These are phyloP conservation scores for Eleginops maclovinus DNA, from an alignment of 2,113 vertebrate genomes.

Conservation along the genomic window DNA sequence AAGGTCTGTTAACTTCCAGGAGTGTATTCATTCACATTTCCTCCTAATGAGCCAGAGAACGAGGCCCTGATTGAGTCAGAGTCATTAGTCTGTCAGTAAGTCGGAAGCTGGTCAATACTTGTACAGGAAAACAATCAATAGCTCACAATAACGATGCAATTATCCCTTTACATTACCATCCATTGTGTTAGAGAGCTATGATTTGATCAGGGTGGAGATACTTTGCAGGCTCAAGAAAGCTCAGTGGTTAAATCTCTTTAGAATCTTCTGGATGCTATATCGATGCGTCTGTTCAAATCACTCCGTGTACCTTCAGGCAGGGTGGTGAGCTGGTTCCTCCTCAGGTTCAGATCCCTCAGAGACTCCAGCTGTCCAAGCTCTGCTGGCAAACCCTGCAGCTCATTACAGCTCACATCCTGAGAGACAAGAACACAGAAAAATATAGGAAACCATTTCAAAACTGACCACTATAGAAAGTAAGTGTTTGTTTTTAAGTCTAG, in stretches of 20 bases:
- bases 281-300: not conserved
- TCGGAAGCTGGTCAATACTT: slow-evolving; percentile 10
- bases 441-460: not conserved
- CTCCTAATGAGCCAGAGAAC: not conserved
- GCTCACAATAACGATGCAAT: not conserved
- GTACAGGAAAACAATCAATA: slow-evolving; percentile 1
- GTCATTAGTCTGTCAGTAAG: slow-evolving; percentile 7
- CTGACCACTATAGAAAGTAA: too few species aligned
- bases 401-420: slow-evolving; percentile 93
- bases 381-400: slow-evolving; percentile 87
- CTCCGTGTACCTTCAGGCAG: slow-evolving; percentile 87
- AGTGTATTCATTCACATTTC: slow-evolving; percentile 10
- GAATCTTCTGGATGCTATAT: not conserved
- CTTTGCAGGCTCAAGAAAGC: not conserved
- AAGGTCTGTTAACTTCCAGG: not conserved
- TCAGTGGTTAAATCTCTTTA: not conserved
- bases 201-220: not conserved
- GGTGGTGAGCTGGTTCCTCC: slow-evolving; percentile 88
- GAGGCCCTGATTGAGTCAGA: not conserved
- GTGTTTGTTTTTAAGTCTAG: too few species aligned
- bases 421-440: not conserved
- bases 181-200: not conserved
- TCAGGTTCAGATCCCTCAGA: slow-evolving; percentile 90
- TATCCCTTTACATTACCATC: not conserved
- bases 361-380: slow-evolving; percentile 87